phyloP scores from a whole-genome alignment of 2,888 invertebrate species.

The Galeruca laticollis region DNA sequence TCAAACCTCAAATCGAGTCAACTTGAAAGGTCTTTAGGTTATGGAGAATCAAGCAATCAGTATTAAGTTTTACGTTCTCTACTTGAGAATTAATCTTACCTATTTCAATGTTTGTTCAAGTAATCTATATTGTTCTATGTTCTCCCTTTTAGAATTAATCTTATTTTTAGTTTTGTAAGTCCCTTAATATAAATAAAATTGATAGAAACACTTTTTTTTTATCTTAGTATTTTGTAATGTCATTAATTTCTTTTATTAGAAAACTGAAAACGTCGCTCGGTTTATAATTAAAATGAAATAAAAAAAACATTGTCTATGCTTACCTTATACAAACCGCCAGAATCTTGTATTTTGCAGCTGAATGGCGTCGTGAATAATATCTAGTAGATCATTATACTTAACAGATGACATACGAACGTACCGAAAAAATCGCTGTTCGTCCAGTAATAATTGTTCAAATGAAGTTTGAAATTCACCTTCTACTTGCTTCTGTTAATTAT shows the following conservation, averaged over 20 bases:
- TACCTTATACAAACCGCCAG: neutral
- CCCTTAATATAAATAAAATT: too few species aligned
- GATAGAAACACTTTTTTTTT: too few species aligned
- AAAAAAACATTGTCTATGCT: neutral
- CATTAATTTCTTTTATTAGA: neutral
- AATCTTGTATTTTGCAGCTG: neutral
- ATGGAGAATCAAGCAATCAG: too few species aligned
- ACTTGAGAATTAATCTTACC: too few species aligned
- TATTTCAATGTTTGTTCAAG: too few species aligned
- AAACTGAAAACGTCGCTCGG: too few species aligned
- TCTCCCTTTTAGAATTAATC: too few species aligned
- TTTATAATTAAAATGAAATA: neutral
- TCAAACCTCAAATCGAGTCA: neutral
- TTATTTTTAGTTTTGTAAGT: too few species aligned
- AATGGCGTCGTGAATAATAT: neutral
- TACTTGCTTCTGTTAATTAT: neutral
- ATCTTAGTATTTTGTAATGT: too few species aligned
- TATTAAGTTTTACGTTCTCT: too few species aligned
- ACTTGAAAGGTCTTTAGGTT: neutral
- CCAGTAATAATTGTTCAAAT: neutral
- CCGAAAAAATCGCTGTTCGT: too few species aligned
- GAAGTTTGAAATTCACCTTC: neutral
- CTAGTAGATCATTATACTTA: neutral
- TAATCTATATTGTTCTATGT: too few species aligned
- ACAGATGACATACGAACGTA: neutral